A percentile compares a stretch with the other conserved stretches of the same genome.
These are phyloP conservation scores for Patiria miniata DNA, from an alignment of 35 echinoderm and acorn worm genomes.

Conservation along the genomic window DNA sequence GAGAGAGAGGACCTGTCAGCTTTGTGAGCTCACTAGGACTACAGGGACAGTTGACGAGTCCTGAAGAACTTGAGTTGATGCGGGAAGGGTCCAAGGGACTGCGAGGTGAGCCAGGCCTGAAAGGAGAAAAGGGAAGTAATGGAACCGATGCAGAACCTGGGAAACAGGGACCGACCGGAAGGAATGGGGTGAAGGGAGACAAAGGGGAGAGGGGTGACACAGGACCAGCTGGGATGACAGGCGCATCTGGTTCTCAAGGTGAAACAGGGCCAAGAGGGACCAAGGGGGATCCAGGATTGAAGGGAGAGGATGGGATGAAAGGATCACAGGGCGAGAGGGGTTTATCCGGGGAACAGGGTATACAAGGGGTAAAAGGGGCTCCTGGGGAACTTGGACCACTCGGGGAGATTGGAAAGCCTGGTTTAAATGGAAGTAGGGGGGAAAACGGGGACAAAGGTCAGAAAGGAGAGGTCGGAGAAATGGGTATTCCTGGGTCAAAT, in stretches of 20 bases:
- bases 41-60: neutral
- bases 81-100: neutral
- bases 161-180: neutral
- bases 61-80: neutral
- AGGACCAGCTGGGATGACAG: neutral
- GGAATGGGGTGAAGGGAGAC: neutral
- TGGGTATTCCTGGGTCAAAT: neutral
- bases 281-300: neutral
- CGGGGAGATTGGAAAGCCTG: neutral
- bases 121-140: conserved; percentile 12
- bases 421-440: neutral
- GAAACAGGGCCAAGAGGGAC: neutral
- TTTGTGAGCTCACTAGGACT: conserved; percentile 1
- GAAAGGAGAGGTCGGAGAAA: neutral
- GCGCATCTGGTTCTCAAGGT: neutral
- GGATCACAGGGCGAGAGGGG: neutral
- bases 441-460: neutral
- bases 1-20: neutral
- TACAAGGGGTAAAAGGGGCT: neutral
- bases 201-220: neutral
- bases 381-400: neutral
- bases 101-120: neutral
- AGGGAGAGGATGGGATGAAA: neutral
- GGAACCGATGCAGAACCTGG: neutral
- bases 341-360: neutral